phyloP scores from a whole-genome alignment of 2,888 invertebrate species.

The Alitta virens region DNA sequence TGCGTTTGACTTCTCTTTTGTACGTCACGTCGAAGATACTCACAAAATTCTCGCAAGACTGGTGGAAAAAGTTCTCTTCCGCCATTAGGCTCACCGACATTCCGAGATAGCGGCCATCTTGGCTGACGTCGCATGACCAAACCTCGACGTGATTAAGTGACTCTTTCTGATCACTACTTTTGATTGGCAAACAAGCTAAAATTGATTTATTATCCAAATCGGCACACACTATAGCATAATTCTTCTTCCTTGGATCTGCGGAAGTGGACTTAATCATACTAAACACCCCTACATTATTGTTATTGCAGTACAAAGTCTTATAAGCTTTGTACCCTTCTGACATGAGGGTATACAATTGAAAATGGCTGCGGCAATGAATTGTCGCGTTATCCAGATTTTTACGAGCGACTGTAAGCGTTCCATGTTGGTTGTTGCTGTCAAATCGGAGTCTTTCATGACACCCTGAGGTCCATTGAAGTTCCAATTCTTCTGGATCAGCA shows the following conservation, averaged over 20 bases:
- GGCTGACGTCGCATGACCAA: neutral
- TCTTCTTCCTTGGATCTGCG: neutral
- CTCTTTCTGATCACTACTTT: neutral
- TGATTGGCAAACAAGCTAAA: neutral
- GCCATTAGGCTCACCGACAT: neutral
- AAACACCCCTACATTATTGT: neutral
- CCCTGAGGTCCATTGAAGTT: neutral
- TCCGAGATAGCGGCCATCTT: neutral
- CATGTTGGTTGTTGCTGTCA: neutral
- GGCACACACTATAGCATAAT: neutral
- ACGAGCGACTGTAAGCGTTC: neutral
- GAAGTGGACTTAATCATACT: neutral
- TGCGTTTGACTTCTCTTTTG: neutral
- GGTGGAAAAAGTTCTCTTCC: neutral
- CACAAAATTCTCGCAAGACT: neutral
- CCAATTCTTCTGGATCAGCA: neutral
- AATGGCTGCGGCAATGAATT: neutral
- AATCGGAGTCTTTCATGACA: neutral
- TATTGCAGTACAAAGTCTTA: neutral
- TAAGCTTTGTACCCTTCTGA: neutral
- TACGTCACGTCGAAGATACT: neutral
- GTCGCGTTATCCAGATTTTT: neutral
- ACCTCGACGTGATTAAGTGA: neutral
- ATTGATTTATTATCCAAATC: neutral
- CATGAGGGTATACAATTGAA: neutral